Conservation (phyloP, 2,888 invertebrate species). For the Amorpha juglandis region DNA sequence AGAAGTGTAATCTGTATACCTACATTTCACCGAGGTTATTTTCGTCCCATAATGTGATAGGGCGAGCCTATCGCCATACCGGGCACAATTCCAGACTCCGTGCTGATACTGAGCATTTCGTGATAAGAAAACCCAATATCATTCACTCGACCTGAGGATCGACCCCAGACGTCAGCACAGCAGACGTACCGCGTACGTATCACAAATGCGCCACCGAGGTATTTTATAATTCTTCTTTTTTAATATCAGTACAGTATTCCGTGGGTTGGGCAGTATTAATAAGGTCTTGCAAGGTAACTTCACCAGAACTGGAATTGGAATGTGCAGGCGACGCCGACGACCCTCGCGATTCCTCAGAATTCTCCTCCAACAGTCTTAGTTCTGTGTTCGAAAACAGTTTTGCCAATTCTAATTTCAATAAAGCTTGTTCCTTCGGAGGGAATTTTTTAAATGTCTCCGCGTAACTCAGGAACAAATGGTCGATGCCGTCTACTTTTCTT, state of each 20-base stretch:
- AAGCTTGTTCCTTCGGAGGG: slow-evolving; percentile 37
- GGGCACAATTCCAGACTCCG: too few relatives aligned
- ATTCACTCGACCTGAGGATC: too few relatives aligned
- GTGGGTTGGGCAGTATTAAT: neutral
- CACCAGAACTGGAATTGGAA: neutral
- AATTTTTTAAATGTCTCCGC: slow-evolving; percentile 45
- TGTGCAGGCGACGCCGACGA: neutral
- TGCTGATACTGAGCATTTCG: too few relatives aligned
- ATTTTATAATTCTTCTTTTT: slow-evolving; percentile 11
- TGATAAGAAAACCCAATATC: too few relatives aligned
- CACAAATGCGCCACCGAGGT: too few relatives aligned
- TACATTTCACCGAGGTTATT: too few relatives aligned
- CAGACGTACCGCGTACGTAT: too few relatives aligned
- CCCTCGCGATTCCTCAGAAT: neutral
- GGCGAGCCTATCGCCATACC: too few relatives aligned
- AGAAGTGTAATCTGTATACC: too few relatives aligned
- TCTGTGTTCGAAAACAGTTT: slow-evolving; percentile 46
- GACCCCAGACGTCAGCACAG: too few relatives aligned
- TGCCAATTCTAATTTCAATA: slow-evolving; percentile 45
- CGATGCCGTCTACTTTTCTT: slow-evolving; percentile 38
- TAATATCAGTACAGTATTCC: neutral
- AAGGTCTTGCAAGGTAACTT: neutral
- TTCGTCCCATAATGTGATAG: too few relatives aligned
- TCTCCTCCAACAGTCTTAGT: slow-evolving; percentile 26
- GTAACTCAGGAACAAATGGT: slow-evolving; percentile 46